These are phyloP conservation scores for Tamias sibiricus DNA, from an alignment of 2,113 vertebrate species.

Conservation along the genomic window DNA sequence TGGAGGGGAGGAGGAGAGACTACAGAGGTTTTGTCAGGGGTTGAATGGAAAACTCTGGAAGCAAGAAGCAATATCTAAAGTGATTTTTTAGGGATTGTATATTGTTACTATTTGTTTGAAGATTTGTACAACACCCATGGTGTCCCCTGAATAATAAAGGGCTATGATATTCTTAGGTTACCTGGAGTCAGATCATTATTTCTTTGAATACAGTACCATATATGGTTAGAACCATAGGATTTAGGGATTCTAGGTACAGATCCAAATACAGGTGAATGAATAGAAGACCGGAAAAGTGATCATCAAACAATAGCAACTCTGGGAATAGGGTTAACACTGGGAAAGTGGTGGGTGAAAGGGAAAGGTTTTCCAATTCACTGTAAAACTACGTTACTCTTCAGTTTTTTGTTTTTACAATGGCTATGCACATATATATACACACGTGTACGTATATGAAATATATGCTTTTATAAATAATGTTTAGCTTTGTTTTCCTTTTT, in stretches of 20 bases:
- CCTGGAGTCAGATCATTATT: neutral
- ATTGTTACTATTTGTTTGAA: neutral
- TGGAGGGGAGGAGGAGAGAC: too few species aligned
- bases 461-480: neutral
- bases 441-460: neutral
- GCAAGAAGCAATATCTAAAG: neutral
- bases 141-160: neutral
- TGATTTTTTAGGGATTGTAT: neutral
- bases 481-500: neutral
- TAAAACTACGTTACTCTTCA: neutral
- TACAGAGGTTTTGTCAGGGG: neutral
- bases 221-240: neutral
- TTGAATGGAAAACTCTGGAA: neutral
- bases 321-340: neutral
- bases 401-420: too few species aligned
- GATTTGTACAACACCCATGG: neutral
- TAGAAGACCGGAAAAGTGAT: neutral
- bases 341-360: neutral
- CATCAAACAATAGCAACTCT: neutral
- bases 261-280: neutral
- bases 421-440: too few species aligned
- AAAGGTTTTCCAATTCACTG: neutral
- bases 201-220: neutral
- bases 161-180: neutral
- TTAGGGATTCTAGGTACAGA: neutral